phyloP scores from a whole-genome alignment of 2,797 vertebrate species.

The Staurois parvus region DNA sequence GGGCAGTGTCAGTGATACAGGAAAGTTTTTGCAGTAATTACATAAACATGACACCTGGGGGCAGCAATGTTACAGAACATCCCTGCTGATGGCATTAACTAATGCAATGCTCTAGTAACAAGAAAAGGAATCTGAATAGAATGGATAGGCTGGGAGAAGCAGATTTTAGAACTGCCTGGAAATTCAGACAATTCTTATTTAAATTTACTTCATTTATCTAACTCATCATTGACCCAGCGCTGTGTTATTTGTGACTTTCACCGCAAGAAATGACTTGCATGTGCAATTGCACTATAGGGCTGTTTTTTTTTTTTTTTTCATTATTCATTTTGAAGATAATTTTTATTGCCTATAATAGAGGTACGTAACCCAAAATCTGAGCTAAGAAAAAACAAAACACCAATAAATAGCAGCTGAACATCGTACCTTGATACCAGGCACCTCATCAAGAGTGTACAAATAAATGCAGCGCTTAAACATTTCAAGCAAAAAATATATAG shows the following conservation, averaged over 20 bases:
- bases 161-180: neutral
- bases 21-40: constrained; percentile 20
- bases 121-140: neutral
- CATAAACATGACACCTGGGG: constrained; percentile 39
- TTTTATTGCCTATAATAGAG: constrained; percentile 11
- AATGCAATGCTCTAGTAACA: neutral
- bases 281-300: neutral
- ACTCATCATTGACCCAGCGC: constrained; percentile 16
- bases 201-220: constrained; percentile 12
- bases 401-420: too few relatives aligned
- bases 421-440: too few relatives aligned
- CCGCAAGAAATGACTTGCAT: neutral
- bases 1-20: neutral
- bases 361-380: too few relatives aligned
- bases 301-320: neutral
- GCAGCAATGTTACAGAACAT: constrained; percentile 60
- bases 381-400: too few relatives aligned
- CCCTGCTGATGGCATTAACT: constrained; percentile 33
- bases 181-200: neutral
- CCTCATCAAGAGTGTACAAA: too few relatives aligned
- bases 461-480: too few relatives aligned
- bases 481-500: too few relatives aligned
- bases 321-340: neutral
- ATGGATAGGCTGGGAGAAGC: neutral
- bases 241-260: neutral